Percentiles rank a stretch among this genome's conserved stretches.
Conservation (phyloP, 2,888 invertebrate species). For the Meta bourneti region DNA sequence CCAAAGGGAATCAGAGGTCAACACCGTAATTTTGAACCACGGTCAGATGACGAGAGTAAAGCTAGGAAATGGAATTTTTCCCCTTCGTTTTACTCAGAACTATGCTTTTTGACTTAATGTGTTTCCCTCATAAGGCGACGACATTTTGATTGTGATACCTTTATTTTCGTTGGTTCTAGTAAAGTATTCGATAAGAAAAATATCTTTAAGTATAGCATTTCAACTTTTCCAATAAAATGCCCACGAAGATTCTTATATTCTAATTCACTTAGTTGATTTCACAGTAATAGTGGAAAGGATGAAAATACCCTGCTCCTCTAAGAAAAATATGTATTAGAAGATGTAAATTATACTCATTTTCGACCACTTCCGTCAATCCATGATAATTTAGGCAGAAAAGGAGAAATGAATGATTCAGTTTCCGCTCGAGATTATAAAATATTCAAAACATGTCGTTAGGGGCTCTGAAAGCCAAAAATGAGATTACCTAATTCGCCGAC, state of each 20-base stretch:
- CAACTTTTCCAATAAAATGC: too few species aligned
- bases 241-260: neutral
- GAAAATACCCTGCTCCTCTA: neutral
- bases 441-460: slow-evolving; percentile 57
- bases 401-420: slow-evolving; percentile 34
- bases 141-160: too few species aligned
- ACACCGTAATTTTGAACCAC: too few species aligned
- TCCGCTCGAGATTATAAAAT: slow-evolving; percentile 33
- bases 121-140: too few species aligned
- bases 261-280: neutral
- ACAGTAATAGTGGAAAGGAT: neutral
- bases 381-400: slow-evolving; percentile 34
- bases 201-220: too few species aligned
- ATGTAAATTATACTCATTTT: slow-evolving; percentile 51
- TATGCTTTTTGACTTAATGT: too few species aligned
- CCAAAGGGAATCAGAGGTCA: too few species aligned
- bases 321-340: slow-evolving; percentile 22
- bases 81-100: too few species aligned
- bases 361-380: slow-evolving; percentile 36
- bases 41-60: too few species aligned
- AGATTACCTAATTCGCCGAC: slow-evolving; percentile 29
- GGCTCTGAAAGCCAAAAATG: slow-evolving; percentile 15
- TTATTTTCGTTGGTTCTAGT: too few species aligned
- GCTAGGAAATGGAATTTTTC: too few species aligned
- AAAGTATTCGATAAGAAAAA: too few species aligned